Evolutionary conservation across 2,797 vertebrate species (phyloP).

Genomic region (Xenentodon cancila): DNA sequence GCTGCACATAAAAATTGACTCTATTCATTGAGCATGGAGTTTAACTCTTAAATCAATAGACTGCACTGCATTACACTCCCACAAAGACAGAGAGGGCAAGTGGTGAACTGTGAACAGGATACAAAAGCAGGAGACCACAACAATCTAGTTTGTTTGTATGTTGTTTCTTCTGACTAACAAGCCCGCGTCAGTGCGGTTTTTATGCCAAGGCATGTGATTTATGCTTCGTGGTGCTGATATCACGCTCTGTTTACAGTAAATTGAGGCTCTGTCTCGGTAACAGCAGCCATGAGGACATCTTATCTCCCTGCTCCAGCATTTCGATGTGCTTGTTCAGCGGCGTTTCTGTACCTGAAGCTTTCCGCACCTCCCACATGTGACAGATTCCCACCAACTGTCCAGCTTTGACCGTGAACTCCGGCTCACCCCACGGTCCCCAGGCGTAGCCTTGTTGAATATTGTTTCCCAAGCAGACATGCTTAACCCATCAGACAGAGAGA

Average conservation of each 20-base stretch:
- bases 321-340: constrained; percentile 34
- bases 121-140: not conserved
- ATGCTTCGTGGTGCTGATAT: constrained; percentile 18
- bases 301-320: constrained; percentile 38
- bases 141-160: constrained; percentile 29
- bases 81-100: constrained; percentile 15
- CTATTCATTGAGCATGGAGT: constrained; percentile 15
- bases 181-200: constrained; percentile 15
- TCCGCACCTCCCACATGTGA: constrained; percentile 46
- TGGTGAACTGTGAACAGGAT: constrained; percentile 36
- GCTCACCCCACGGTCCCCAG: constrained; percentile 47
- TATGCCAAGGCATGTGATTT: constrained; percentile 38
- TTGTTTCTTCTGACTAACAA: constrained; percentile 14
- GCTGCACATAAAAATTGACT: not conserved
- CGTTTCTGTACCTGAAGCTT: constrained; percentile 48
- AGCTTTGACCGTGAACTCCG: constrained; percentile 60
- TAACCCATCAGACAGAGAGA: constrained; percentile 68
- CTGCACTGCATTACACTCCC: constrained; percentile 4
- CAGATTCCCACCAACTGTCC: constrained; percentile 56
- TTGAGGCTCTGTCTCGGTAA: constrained; percentile 49
- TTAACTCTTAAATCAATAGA: constrained; percentile 18
- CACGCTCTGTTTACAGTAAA: constrained; percentile 54
- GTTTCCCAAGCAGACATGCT: constrained; percentile 64
- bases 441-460: constrained; percentile 60
- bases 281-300: constrained; percentile 38